phyloP scores from a whole-genome alignment of 2,888 invertebrate species.

The Drosophila subsilvestris region DNA sequence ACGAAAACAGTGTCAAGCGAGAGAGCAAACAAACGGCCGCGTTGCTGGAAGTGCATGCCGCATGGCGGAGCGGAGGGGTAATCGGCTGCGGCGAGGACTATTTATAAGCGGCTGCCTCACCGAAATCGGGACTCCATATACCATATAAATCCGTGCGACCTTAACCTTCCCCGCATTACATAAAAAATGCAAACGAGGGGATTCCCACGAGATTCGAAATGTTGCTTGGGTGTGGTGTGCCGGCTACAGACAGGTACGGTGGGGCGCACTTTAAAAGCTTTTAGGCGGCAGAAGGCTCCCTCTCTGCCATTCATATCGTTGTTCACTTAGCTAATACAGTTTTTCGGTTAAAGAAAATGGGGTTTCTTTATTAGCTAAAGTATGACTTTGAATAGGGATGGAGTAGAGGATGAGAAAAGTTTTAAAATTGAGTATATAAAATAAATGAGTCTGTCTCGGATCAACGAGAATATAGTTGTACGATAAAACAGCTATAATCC shows the following conservation, averaged over 20 bases:
- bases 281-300: constrained; percentile 8
- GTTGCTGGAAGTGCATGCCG: constrained; percentile 37
- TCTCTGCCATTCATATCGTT: constrained; percentile 14
- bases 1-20: constrained; percentile 22
- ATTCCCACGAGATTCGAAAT: constrained; percentile 35
- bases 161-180: constrained; percentile 28
- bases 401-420: constrained; percentile 7
- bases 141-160: constrained; percentile 36
- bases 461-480: neutral
- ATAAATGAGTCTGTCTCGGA: neutral
- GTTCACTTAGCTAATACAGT: constrained; percentile 37
- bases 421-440: neutral
- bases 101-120: constrained; percentile 30
- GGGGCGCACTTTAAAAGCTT: constrained; percentile 22
- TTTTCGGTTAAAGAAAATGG: constrained; percentile 1
- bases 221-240: neutral
- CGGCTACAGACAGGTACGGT: constrained; percentile 9
- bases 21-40: constrained; percentile 14
- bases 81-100: constrained; percentile 42
- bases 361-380: constrained; percentile 9
- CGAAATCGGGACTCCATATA: constrained; percentile 30
- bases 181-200: constrained; percentile 7
- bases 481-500: too few species aligned
- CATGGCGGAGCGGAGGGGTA: constrained; percentile 22
- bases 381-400: neutral